Evolutionary conservation across 2,888 invertebrate species (phyloP).

Genomic region (Scotopteryx bipunctaria): DNA sequence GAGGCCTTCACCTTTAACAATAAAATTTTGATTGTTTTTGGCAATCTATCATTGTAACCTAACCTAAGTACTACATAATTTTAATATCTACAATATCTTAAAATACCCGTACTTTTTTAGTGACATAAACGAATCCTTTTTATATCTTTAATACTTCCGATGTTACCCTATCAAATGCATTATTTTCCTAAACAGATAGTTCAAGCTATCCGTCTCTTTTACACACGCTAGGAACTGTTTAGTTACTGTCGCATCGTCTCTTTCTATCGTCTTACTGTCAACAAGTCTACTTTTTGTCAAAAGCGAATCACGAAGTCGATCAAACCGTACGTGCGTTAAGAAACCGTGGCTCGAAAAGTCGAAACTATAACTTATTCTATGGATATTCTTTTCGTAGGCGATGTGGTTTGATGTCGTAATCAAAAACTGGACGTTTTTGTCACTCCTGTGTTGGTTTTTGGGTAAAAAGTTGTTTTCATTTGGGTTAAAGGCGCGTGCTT

Average conservation of each 20-base stretch:
- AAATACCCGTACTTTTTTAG: too few species aligned
- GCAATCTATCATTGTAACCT: too few species aligned
- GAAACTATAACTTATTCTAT: conserved; percentile 13
- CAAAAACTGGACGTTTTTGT: conserved; percentile 53
- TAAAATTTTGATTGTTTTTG: too few species aligned
- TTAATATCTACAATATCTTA: too few species aligned
- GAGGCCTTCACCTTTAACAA: too few species aligned
- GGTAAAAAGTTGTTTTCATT: conserved; percentile 49
- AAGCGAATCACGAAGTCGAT: conserved; percentile 58
- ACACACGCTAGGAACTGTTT: too few species aligned
- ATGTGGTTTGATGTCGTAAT: conserved; percentile 62
- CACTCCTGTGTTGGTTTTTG: conserved; percentile 52
- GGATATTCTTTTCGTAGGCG: conserved; percentile 46
- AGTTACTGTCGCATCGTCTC: conserved; percentile 1
- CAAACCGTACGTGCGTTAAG: conserved; percentile 65
- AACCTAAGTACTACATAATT: too few species aligned
- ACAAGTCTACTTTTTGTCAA: conserved; percentile 54
- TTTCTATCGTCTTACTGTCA: conserved; percentile 21
- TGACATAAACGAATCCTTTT: not conserved
- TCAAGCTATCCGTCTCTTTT: conserved; percentile 12
- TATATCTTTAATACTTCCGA: conserved; percentile 1
- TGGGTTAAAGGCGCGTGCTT: conserved; percentile 48
- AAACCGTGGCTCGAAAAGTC: too few species aligned
- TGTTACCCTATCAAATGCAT: conserved; percentile 25
- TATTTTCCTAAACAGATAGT: conserved; percentile 14